phyloP scores from a whole-genome alignment of 2,888 invertebrate genomes.

The Synanthedon tipuliformis region DNA sequence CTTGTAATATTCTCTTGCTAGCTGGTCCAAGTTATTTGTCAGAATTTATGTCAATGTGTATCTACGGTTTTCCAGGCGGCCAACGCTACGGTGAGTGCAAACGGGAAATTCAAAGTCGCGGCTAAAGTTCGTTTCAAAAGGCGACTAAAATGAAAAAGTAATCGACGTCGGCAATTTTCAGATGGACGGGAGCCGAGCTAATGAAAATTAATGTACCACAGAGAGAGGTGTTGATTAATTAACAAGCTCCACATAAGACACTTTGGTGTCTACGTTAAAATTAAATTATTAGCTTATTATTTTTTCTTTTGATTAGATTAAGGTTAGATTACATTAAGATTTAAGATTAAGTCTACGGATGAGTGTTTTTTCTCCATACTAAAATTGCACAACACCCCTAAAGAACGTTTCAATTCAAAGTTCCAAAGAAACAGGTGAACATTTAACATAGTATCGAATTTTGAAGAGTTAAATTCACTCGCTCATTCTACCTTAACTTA shows the following conservation, averaged over 20 bases:
- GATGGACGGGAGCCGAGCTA: constrained; percentile 7
- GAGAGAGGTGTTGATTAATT: constrained; percentile 11
- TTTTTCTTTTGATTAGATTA: too few species aligned
- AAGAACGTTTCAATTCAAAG: too few species aligned
- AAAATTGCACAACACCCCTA: too few species aligned
- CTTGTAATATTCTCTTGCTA: too few species aligned
- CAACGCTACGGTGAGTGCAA: neutral
- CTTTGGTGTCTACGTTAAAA: too few species aligned
- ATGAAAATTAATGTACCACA: constrained; percentile 20
- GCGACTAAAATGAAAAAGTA: constrained; percentile 6
- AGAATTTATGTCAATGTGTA: neutral
- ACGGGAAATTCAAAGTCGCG: constrained; percentile 1
- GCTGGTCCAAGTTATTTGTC: neutral
- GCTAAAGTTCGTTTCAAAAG: constrained; percentile 4
- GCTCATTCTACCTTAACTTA: constrained; percentile 3
- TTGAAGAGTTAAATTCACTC: neutral
- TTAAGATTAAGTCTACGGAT: too few species aligned
- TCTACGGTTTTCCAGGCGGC: neutral
- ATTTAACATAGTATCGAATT: too few species aligned
- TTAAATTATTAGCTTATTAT: too few species aligned
- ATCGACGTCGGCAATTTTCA: constrained; percentile 3
- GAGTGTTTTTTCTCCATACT: too few species aligned
- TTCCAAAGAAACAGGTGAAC: too few species aligned
- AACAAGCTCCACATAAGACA: neutral
- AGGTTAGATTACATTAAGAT: too few species aligned